phyloP scores from a whole-genome alignment of 2,113 vertebrate species.

The Suricata suricatta region DNA sequence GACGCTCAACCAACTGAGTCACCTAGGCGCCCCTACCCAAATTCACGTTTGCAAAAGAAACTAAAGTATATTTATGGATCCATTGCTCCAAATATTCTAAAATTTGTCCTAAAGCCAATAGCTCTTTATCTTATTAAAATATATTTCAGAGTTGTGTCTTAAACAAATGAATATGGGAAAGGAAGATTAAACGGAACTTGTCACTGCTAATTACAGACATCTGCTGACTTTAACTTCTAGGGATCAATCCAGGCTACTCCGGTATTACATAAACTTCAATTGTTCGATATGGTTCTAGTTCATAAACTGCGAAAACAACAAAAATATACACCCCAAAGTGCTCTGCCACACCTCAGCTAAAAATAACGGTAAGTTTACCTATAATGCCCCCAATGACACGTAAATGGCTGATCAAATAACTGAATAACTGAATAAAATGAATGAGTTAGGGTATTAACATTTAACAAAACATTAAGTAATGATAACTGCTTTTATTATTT shows the following conservation, averaged over 20 bases:
- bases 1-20: too few relatives aligned
- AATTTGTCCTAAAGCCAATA: not conserved
- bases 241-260: not conserved
- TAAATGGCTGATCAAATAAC: not conserved
- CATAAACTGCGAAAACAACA: not conserved
- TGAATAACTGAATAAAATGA: not conserved
- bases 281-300: not conserved
- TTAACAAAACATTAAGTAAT: constrained; percentile 10
- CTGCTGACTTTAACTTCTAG: not conserved
- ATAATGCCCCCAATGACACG: not conserved
- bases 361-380: not conserved
- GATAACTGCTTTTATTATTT: not conserved
- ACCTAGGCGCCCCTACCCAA: not conserved
- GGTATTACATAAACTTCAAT: not conserved
- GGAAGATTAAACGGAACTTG: not conserved
- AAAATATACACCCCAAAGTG: constrained; percentile 3
- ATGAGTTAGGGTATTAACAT: not conserved
- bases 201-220: constrained; percentile 24
- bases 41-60: not conserved
- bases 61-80: not conserved
- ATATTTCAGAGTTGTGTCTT: not conserved
- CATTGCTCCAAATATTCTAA: not conserved
- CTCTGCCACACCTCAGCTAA: not conserved
- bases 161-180: constrained; percentile 39
- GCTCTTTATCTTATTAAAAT: constrained; percentile 20